Base-by-base conservation (phyloP, 2,888 invertebrate species). In the Drosophila robusta region DNA sequence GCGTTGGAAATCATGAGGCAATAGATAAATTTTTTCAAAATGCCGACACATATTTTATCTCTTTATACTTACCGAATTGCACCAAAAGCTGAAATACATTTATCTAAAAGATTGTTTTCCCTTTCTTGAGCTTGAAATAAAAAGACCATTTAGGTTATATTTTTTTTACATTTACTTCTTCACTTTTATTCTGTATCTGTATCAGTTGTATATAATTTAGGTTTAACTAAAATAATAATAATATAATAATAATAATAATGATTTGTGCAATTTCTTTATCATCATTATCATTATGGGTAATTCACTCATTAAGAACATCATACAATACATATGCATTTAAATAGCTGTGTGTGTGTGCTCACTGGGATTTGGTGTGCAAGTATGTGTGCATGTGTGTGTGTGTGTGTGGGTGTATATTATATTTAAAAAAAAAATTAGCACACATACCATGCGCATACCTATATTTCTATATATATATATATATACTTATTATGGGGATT, bases 151-250 rank as follows among this genome's bases (percentile, higher is more conserved):
- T 9, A 3, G 60, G 24, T 11, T 18, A n/a, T 66, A 29, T 29
- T 29, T 80, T 76, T 75, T 82, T 67, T 67, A 85, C 67, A 80
- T 83, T 86, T 88, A 81, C 68, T 70, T 88, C 75, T 80, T 78
- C 74, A 77, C 58, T 86, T 78, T 79, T 71, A 67, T 83, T 87
- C 67, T 78, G 70, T 72, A 65, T 74, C 62, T 63, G 62, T 81
- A 83, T 74, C 54, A 54, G 46, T 50, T 63, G 64, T 63, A 36
- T 68, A 87, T 84, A 83, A 88, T 87, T 83, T 89, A 86, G 46
- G 70, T 71, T 75, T 79, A 79, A 77, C 80, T 79, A 79, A 79
- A 77, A 70, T 77, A 73, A 68, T 70, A 62, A 63, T 62, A 41
- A 34, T 62, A n/a, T 55, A 55, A 61, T 62, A 61, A 61, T 67